These are phyloP conservation scores for Acrocera orbiculus DNA, from an alignment of 2,888 invertebrate species.

Conservation along the genomic window DNA sequence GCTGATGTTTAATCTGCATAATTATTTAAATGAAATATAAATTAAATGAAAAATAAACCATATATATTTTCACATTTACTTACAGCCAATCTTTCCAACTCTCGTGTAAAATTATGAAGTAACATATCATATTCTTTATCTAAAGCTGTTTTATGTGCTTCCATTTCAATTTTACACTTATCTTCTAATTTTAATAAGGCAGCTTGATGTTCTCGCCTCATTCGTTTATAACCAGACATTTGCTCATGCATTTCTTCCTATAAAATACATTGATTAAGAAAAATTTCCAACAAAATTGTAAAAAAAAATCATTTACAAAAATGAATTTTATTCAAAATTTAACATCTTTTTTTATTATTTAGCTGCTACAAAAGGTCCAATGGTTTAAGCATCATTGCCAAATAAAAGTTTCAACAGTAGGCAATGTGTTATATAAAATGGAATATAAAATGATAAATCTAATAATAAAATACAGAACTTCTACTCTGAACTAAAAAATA, in stretches of 20 bases:
- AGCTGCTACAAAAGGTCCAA: too few species aligned
- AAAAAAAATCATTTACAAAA: too few species aligned
- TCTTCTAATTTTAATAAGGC: constrained; percentile 88
- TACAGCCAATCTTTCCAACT: constrained; percentile 72
- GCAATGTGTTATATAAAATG: too few species aligned
- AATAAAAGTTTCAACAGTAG: too few species aligned
- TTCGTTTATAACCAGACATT: constrained; percentile 95
- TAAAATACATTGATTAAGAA: too few species aligned
- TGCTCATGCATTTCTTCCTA: constrained; percentile 96
- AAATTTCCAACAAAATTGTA: too few species aligned
- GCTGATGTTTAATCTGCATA: constrained; percentile 48
- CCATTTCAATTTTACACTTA: constrained; percentile 91
- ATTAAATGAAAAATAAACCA: constrained; percentile 2
- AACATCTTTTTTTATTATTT: too few species aligned
- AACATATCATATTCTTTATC: constrained; percentile 94
- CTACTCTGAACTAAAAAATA: too few species aligned
- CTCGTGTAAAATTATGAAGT: constrained; percentile 78
- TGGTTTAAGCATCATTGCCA: too few species aligned
- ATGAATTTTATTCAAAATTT: too few species aligned
- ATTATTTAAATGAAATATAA: neutral
- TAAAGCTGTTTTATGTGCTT: constrained; percentile 82
- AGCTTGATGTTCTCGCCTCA: constrained; percentile 94
- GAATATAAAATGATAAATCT: too few species aligned
- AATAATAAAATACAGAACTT: too few species aligned
- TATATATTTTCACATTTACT: constrained; percentile 6